A percentile compares a stretch with the other conserved stretches of the same genome.
Conservation (phyloP, 2,113 vertebrate species). For the Forbesichthys papilliferus region DNA sequence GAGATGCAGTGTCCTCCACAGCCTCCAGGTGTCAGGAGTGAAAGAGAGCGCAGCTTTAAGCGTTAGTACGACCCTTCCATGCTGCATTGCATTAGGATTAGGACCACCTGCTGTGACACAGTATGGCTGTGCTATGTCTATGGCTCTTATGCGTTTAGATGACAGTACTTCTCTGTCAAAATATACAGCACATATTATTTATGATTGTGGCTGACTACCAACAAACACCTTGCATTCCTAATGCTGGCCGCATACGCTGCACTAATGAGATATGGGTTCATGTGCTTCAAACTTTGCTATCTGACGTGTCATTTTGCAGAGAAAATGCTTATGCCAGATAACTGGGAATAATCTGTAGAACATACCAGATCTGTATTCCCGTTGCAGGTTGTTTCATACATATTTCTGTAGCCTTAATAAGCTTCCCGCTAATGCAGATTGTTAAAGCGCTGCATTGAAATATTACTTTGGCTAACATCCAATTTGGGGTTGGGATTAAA, state of each 20-base stretch:
- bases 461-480: slow-evolving; percentile 3
- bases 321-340: not conserved
- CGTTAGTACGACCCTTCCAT: too few relatives aligned
- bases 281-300: not conserved
- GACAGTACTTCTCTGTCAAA: too few relatives aligned
- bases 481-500: slow-evolving; percentile 8
- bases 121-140: too few relatives aligned
- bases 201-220: not conserved
- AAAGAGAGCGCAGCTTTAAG: too few relatives aligned
- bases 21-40: too few relatives aligned
- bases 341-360: not conserved
- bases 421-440: not conserved
- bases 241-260: not conserved
- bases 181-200: not conserved
- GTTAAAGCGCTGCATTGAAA: not conserved
- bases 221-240: not conserved
- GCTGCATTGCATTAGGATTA: too few relatives aligned
- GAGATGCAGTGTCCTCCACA: too few relatives aligned
- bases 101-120: too few relatives aligned
- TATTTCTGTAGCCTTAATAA: not conserved
- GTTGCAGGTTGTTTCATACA: not conserved
- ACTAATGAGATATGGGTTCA: not conserved
- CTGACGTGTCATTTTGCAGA: not conserved
- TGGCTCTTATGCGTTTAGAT: too few relatives aligned
- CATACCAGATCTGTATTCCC: not conserved